phyloP scores from a whole-genome alignment of 1,140 invertebrate species.

The Coboldia fuscipes region DNA sequence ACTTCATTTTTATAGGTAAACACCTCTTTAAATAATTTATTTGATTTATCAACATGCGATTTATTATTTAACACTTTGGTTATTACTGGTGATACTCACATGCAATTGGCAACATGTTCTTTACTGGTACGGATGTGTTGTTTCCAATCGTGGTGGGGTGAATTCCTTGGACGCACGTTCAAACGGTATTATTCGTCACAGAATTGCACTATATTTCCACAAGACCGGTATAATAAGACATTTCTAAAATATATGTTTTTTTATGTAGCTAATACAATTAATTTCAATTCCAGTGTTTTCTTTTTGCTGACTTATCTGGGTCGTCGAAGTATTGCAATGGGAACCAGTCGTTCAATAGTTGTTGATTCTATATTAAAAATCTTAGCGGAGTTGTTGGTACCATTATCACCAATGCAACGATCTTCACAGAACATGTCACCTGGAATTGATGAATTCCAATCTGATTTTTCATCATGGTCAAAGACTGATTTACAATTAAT shows the following conservation, averaged over 20 bases:
- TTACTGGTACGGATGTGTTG: constrained; percentile 55
- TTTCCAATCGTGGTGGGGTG: constrained; percentile 68
- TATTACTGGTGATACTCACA: constrained; percentile 17
- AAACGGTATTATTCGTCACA: constrained; percentile 55
- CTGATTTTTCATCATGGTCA: constrained; percentile 10
- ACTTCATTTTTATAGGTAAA: constrained; percentile 18
- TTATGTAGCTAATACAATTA: constrained; percentile 2
- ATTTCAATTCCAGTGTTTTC: constrained; percentile 43
- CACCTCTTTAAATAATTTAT: constrained; percentile 26
- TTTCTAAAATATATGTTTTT: constrained; percentile 1
- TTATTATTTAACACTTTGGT: constrained; percentile 36
- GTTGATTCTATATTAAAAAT: constrained; percentile 37
- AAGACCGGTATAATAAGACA: constrained; percentile 44
- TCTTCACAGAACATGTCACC: constrained; percentile 14
- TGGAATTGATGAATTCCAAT: constrained; percentile 13
- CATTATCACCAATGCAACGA: constrained; percentile 23
- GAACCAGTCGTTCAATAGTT: constrained; percentile 34
- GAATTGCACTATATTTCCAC: constrained; percentile 55
- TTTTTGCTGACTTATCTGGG: constrained; percentile 70
- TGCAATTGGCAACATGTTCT: constrained; percentile 30
- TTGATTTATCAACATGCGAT: constrained; percentile 37
- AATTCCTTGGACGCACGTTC: constrained; percentile 62
- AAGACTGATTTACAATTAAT: constrained; percentile 40
- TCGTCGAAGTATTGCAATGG: constrained; percentile 46
- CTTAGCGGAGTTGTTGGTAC: constrained; percentile 27